Base-by-base conservation (phyloP, 2,888 invertebrate species). In the Thecophora atra region DNA sequence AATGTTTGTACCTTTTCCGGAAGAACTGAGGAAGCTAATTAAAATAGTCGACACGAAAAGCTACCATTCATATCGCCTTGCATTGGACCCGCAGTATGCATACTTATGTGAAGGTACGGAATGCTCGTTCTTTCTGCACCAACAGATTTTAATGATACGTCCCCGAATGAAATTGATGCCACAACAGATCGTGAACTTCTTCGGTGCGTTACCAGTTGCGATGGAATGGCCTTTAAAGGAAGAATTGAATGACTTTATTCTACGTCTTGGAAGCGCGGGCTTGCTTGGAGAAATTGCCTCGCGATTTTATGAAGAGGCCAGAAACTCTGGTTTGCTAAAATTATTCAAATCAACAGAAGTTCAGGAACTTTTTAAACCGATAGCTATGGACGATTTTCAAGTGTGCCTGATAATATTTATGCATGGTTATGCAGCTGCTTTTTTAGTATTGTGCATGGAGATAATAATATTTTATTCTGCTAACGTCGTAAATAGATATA, bases 311-410 rank as follows among this genome's bases (percentile, higher is more conserved):
- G 51, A 60, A 58, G 51, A 54, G 13, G 73, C 72, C 11, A 68
- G 72, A 3, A 6, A 26, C 0, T 70, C 64, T 26, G 75, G 73
- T 7, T 42, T 70, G 37, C 63, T 73, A 3, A 37, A 13, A 2
- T 65, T 66, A 13, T 42, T 66, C 13, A 51, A 24, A 37, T 8
- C 37, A 2, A 37, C 37, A 13, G 54, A 54, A n/a, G 66, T 58
- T 8, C 26, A 54, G n/a, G 7, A 37, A 0, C 13, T 24, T 62
- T 24, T 72, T 15, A 52, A 44, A 6, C 70, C 74, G 13, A 56
- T 75, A 52, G 60, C 72, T 3, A 72, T 74, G 71, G 73, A 74
- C 11, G 71, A 75, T 37, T 74, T 75, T 60, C 71, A 74, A 42
- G 56, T 74, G 6, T 71, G 72, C 7, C 30, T 75, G 6, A 60